Evolutionary conservation across 2,797 vertebrate genomes (phyloP).

Genomic region (Platyrinchus mystaceus): DNA sequence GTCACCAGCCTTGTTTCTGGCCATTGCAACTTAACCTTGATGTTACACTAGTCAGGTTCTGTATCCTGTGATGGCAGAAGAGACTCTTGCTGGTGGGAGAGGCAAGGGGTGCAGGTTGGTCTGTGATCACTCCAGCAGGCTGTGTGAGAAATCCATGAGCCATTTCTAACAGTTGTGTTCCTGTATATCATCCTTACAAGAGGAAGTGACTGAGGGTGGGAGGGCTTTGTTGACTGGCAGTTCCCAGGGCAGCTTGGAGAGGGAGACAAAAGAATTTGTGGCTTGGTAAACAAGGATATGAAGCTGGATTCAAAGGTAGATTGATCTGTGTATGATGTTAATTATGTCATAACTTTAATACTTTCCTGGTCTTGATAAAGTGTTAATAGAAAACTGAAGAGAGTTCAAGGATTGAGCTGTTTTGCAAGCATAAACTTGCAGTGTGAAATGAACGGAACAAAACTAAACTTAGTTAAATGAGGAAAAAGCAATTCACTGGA

Average conservation of each 20-base stretch:
- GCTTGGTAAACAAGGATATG: neutral
- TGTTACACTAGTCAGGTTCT: neutral
- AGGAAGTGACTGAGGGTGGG: neutral
- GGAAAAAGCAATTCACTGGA: neutral
- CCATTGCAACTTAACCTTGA: neutral
- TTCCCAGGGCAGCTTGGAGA: neutral
- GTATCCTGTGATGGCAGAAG: neutral
- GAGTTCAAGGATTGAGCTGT: neutral
- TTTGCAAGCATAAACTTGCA: neutral
- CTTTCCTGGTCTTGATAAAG: neutral
- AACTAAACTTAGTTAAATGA: neutral
- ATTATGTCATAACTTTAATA: neutral
- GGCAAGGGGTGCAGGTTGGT: neutral
- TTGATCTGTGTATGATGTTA: neutral
- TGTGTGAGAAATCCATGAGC: neutral
- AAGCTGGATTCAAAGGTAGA: neutral
- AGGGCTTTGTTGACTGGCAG: neutral
- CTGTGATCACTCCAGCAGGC: neutral
- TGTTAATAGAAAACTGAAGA: neutral
- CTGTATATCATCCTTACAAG: neutral
- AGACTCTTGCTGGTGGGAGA: neutral
- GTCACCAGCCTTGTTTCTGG: conserved; percentile 1
- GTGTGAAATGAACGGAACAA: neutral
- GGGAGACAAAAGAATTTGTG: neutral
- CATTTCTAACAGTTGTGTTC: neutral